phyloP scores from a whole-genome alignment of 2,113 vertebrate genomes.

The Bucco capensis region DNA sequence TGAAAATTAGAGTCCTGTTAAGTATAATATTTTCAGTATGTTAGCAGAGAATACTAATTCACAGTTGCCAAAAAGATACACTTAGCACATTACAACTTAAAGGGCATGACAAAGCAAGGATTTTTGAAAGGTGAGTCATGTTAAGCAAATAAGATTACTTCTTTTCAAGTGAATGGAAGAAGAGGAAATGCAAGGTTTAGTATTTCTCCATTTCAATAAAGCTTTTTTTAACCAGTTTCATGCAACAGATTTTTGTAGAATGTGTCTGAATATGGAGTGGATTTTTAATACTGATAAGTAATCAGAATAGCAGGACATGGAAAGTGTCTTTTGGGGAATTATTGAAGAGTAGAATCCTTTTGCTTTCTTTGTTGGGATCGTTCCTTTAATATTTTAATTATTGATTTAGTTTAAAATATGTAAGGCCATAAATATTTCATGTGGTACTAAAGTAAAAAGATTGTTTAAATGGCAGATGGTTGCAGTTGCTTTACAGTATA shows the following conservation, averaged over 20 bases:
- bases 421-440: conserved; percentile 35
- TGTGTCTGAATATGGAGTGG: background rate
- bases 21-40: background rate
- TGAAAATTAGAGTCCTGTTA: background rate
- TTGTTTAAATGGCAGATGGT: background rate
- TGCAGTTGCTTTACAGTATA: background rate
- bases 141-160: background rate
- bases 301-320: background rate
- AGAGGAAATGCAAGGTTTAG: background rate
- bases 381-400: conserved; percentile 24
- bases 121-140: background rate
- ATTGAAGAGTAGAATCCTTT: background rate
- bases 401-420: background rate
- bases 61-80: background rate
- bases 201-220: background rate
- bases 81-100: background rate
- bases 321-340: background rate
- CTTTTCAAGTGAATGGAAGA: background rate
- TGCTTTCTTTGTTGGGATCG: background rate
- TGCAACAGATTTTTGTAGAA: background rate
- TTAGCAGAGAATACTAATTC: background rate
- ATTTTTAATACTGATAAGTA: background rate
- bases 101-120: background rate
- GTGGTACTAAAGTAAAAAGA: background rate
- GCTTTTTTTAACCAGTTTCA: background rate